These are phyloP conservation scores for Deroptyus accipitrinus DNA, from an alignment of 2,113 vertebrate species.

Conservation along the genomic window DNA sequence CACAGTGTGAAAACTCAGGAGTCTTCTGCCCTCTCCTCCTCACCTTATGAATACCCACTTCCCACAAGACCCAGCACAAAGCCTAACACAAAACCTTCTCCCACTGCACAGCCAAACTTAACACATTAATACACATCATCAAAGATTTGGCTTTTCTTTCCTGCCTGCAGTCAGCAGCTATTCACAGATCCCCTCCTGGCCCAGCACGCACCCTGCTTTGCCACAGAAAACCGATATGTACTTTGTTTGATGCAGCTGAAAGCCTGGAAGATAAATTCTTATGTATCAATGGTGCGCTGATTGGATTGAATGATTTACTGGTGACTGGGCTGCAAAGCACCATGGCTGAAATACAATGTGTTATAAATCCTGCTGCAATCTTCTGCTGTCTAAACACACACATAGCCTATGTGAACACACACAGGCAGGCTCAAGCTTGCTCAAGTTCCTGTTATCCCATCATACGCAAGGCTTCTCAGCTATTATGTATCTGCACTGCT, in stretches of 20 bases:
- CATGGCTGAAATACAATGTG: accelerated
- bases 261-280: not conserved
- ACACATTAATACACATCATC: not conserved
- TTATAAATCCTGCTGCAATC: not conserved
- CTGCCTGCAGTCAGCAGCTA: not conserved
- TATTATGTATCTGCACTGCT: not conserved
- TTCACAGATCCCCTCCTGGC: not conserved
- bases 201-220: not conserved
- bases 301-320: not conserved
- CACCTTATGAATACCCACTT: not conserved
- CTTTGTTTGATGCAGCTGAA: not conserved
- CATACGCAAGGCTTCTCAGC: not conserved
- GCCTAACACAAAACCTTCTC: not conserved
- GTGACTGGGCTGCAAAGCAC: not conserved
- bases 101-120: not conserved
- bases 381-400: not conserved
- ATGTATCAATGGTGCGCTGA: not conserved
- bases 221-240: not conserved
- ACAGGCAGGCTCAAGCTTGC: not conserved
- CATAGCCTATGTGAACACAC: accelerated
- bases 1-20: not conserved
- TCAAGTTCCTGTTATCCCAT: not conserved
- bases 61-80: not conserved
- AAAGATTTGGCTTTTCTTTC: not conserved
- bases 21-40: not conserved